Evolutionary conservation across 1,140 invertebrate species (phyloP).

Genomic region (Gonatopus flavifemur): DNA sequence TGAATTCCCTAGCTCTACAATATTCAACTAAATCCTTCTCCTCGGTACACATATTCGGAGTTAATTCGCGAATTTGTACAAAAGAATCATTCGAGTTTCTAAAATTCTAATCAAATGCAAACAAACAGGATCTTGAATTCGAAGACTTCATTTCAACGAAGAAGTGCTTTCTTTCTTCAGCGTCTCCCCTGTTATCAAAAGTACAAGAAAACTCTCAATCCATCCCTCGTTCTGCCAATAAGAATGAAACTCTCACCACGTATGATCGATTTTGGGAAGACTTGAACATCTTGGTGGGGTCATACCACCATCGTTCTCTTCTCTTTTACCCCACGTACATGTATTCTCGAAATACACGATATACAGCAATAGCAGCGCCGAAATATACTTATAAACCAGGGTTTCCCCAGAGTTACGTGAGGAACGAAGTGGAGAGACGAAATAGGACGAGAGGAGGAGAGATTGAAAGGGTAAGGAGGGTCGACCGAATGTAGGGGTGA

Average conservation of each 20-base stretch:
- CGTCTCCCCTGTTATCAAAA: too few species aligned
- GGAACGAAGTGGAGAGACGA: too few species aligned
- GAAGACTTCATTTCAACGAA: slow-evolving; percentile 15
- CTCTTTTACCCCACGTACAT: slow-evolving; percentile 1
- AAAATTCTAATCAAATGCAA: too few species aligned
- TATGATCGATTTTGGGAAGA: slow-evolving; percentile 56
- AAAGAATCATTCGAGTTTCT: too few species aligned
- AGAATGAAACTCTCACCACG: slow-evolving; percentile 52
- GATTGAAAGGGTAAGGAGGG: background rate
- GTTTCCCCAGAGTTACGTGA: too few species aligned
- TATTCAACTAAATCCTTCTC: too few species aligned
- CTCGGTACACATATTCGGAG: too few species aligned
- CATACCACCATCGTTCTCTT: slow-evolving; percentile 34
- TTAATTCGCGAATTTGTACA: too few species aligned
- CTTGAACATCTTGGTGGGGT: slow-evolving; percentile 34
- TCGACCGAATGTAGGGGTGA: slow-evolving; percentile 18
- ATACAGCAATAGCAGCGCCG: slow-evolving; percentile 27
- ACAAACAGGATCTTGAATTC: too few species aligned
- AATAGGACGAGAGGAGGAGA: slow-evolving; percentile 6
- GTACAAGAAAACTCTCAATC: slow-evolving; percentile 26
- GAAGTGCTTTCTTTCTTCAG: slow-evolving; percentile 3
- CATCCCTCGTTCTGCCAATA: slow-evolving; percentile 42
- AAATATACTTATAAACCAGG: slow-evolving; percentile 16
- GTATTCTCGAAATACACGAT: slow-evolving; percentile 30
- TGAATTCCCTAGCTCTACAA: too few species aligned